phyloP scores from a whole-genome alignment of 2,888 invertebrate genomes.

The Alloplasta piceator region DNA sequence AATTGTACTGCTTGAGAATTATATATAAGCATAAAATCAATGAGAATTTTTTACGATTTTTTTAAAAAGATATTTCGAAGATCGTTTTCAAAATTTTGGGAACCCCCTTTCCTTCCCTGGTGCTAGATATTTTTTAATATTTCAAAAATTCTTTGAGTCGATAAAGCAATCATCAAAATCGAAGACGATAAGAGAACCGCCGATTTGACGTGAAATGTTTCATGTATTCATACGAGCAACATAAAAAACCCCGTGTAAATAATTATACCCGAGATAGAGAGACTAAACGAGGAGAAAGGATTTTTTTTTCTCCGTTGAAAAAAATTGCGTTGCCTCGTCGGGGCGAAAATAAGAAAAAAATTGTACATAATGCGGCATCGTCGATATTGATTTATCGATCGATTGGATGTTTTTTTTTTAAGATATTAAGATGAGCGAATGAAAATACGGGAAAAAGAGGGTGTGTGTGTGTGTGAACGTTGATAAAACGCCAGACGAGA shows the following conservation, averaged over 20 bases:
- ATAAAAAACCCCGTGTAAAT: neutral
- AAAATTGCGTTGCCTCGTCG: conserved; percentile 21
- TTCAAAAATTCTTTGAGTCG: too few relatives aligned
- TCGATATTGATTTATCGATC: conserved; percentile 47
- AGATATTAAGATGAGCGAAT: conserved; percentile 40
- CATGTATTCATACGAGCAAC: neutral
- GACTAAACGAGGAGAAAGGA: neutral
- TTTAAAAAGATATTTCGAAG: too few relatives aligned
- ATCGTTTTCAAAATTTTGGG: too few relatives aligned
- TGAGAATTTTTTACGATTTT: too few relatives aligned
- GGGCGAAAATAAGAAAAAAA: conserved; percentile 15
- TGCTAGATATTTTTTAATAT: too few relatives aligned
- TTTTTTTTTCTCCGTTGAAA: neutral
- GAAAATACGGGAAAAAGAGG: conserved; percentile 39
- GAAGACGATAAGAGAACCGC: too few relatives aligned
- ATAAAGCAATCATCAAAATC: too few relatives aligned
- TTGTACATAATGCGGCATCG: conserved; percentile 60
- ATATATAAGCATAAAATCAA: too few relatives aligned
- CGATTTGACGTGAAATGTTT: too few relatives aligned
- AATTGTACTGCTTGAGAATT: too few relatives aligned
- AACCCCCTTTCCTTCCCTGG: too few relatives aligned
- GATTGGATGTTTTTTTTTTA: conserved; percentile 42
- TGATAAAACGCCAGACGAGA: conserved; percentile 47
- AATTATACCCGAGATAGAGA: conserved; percentile 3
- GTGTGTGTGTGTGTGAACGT: conserved; percentile 51